A percentile compares a stretch with the other conserved stretches of the same genome.
Conservation (phyloP, 2,797 vertebrate species). For the Cyprinodon diabolis region DNA sequence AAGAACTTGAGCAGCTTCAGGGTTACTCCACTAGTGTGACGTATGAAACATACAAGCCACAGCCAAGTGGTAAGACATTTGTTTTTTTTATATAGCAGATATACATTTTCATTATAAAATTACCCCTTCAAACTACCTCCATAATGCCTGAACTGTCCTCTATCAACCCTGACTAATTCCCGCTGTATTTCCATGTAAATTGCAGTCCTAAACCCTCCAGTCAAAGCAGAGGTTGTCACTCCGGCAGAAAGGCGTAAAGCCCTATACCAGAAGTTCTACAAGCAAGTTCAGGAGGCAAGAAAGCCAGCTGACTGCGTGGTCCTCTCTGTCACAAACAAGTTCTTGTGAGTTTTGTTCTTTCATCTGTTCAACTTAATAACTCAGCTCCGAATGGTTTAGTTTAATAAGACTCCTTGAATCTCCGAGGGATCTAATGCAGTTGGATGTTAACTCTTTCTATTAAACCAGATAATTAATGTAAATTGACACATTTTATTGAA, state of each 20-base stretch:
- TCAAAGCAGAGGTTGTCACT: conserved; percentile 57
- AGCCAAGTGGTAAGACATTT: conserved; percentile 69
- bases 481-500: no score
- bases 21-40: conserved; percentile 64
- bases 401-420: background rate
- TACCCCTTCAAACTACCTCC: background rate
- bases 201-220: conserved; percentile 12
- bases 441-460: no score
- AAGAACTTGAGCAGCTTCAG: conserved; percentile 74
- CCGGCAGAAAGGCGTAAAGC: conserved; percentile 73
- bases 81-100: background rate
- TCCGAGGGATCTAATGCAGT: no score
- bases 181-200: background rate
- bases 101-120: background rate
- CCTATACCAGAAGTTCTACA: conserved; percentile 80
- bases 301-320: conserved; percentile 80
- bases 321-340: conserved; percentile 79
- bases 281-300: conserved; percentile 78
- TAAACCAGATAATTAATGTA: background rate
- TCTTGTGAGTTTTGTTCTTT: conserved; percentile 72
- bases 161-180: background rate
- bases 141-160: background rate
- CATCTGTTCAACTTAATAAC: background rate
- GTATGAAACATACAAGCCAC: conserved; percentile 70
- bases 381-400: background rate